Evolutionary conservation across 2,113 vertebrate genomes (phyloP).

Genomic region (Catharus minimus): DNA sequence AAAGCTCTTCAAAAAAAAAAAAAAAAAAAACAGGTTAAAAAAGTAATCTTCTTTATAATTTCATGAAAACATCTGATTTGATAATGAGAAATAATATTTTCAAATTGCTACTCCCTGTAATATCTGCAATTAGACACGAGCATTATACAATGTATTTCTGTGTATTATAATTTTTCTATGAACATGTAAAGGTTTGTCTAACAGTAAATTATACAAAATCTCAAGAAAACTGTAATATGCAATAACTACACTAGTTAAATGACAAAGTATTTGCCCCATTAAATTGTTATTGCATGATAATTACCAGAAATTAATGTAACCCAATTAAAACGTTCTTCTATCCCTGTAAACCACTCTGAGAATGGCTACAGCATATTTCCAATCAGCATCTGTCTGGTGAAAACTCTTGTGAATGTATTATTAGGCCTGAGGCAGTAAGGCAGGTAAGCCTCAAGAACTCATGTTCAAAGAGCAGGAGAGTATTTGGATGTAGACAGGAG

Average conservation of each 20-base stretch:
- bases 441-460: background rate
- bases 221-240: background rate
- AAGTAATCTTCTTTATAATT: background rate
- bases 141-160: background rate
- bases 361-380: slow-evolving; percentile 12
- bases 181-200: background rate
- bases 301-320: slow-evolving; percentile 26
- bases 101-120: background rate
- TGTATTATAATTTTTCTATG: background rate
- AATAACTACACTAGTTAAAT: slow-evolving; percentile 16
- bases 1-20: background rate
- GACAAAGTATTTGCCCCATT: background rate
- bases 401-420: background rate
- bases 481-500: background rate
- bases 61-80: background rate
- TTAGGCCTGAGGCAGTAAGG: background rate
- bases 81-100: background rate
- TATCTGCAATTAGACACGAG: background rate
- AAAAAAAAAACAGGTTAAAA: background rate
- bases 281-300: background rate
- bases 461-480: background rate
- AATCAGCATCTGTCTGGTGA: background rate
- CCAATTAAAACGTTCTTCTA: slow-evolving; percentile 23
- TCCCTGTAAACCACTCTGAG: background rate
- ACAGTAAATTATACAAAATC: background rate